Percentiles rank a stretch among this genome's conserved stretches.
Conservation (phyloP, 2,797 vertebrate genomes). For the Melopsittacus undulatus region DNA sequence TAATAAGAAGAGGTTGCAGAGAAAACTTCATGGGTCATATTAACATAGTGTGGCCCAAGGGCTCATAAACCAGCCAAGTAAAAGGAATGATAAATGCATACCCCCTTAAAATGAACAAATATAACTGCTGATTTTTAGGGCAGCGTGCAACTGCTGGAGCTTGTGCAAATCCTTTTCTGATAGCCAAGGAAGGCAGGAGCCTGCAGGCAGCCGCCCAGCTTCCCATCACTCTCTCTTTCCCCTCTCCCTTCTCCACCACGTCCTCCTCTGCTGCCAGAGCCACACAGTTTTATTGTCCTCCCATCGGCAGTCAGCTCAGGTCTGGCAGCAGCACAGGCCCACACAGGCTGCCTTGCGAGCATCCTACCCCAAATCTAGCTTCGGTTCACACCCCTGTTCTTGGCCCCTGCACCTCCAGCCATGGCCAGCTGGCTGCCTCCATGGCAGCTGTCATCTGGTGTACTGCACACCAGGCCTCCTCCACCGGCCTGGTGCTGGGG, state of each 20-base stretch:
- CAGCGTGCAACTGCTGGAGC: not conserved
- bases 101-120: not conserved
- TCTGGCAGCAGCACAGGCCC: not conserved
- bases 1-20: not conserved
- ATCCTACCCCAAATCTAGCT: not conserved
- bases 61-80: not conserved
- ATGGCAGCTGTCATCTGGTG: not conserved
- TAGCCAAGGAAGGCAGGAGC: not conserved
- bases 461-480: not conserved
- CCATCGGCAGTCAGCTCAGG: not conserved
- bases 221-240: not conserved
- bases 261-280: not conserved
- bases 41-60: not conserved
- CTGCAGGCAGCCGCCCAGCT: not conserved
- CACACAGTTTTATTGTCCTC: not conserved
- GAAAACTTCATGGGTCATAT: not conserved
- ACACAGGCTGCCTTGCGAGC: not conserved
- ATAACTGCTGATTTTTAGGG: not conserved
- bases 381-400: not conserved
- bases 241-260: not conserved
- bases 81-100: not conserved
- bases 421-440: not conserved
- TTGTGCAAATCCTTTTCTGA: not conserved
- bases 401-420: not conserved
- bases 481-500: rapidly evolving